Evolutionary conservation across 2,797 vertebrate genomes (phyloP).

Genomic region (Hydrophis major): DNA sequence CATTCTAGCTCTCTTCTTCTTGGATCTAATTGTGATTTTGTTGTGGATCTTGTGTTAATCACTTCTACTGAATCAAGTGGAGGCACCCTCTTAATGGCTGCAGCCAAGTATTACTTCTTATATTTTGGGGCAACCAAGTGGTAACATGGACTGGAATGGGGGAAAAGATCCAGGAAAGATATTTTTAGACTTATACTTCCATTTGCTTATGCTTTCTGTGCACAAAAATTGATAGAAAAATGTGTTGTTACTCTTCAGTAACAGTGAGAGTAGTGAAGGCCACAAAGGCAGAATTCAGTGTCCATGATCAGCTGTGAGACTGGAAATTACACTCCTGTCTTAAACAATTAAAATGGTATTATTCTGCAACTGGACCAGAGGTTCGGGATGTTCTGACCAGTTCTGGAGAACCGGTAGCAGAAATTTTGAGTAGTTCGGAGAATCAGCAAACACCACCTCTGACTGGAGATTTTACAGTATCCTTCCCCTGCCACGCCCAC

Average conservation of each 20-base stretch:
- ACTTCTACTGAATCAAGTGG: background rate
- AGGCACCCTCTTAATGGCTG: background rate
- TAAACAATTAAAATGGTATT: background rate
- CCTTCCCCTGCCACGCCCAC: no score
- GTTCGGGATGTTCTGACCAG: no score
- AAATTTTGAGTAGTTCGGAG: no score
- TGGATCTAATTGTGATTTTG: background rate
- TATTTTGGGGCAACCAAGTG: background rate
- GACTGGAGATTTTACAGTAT: no score
- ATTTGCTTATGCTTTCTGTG: background rate
- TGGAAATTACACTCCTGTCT: background rate
- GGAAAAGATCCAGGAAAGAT: background rate
- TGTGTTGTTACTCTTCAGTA: background rate
- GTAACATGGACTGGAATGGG: background rate
- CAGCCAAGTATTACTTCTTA: background rate
- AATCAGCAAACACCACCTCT: no score
- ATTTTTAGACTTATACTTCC: background rate
- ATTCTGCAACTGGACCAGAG: background rate
- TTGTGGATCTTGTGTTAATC: background rate
- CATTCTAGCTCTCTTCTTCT: background rate
- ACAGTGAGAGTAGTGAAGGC: background rate
- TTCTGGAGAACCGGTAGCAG: no score
- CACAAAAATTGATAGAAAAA: background rate
- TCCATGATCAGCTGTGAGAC: background rate
- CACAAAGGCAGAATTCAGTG: background rate